Evolutionary conservation across 2,797 vertebrate genomes (phyloP).

Genomic region (Corythornis leucogaster): DNA sequence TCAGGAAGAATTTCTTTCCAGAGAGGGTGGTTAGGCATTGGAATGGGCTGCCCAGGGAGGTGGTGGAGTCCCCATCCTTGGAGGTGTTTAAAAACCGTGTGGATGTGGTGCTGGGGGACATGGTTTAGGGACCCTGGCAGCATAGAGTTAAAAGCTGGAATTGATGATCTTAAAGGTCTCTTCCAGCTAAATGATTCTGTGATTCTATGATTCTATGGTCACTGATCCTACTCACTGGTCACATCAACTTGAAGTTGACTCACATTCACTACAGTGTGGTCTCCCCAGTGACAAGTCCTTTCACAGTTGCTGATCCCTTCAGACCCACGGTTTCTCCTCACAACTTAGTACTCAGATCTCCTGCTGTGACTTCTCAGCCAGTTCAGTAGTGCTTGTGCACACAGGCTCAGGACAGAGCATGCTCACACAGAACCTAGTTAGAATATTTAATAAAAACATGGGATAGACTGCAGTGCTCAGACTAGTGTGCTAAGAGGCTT

Average conservation of each 20-base stretch:
- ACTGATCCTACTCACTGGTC: background rate
- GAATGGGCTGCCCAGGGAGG: too few species aligned
- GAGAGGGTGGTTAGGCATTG: too few species aligned
- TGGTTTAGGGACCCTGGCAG: too few species aligned
- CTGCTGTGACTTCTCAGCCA: background rate
- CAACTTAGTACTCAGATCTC: background rate
- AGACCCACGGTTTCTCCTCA: background rate
- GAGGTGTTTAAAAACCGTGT: too few species aligned
- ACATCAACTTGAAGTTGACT: background rate
- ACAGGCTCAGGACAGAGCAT: background rate
- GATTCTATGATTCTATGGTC: too few species aligned
- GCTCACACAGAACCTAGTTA: background rate
- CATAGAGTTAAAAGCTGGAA: too few species aligned
- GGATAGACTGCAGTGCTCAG: background rate
- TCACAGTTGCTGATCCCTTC: background rate
- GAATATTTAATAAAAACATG: background rate
- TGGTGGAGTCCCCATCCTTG: too few species aligned
- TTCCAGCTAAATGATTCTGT: too few species aligned
- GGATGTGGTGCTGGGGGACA: too few species aligned
- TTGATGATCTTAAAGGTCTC: too few species aligned
- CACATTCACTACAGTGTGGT: accelerated
- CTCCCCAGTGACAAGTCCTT: background rate
- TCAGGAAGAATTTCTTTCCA: too few species aligned
- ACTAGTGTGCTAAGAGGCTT: background rate
- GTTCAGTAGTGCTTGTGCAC: background rate